These are phyloP conservation scores for Burhinus oedicnemus DNA, from an alignment of 2,113 vertebrate species.

Conservation along the genomic window DNA sequence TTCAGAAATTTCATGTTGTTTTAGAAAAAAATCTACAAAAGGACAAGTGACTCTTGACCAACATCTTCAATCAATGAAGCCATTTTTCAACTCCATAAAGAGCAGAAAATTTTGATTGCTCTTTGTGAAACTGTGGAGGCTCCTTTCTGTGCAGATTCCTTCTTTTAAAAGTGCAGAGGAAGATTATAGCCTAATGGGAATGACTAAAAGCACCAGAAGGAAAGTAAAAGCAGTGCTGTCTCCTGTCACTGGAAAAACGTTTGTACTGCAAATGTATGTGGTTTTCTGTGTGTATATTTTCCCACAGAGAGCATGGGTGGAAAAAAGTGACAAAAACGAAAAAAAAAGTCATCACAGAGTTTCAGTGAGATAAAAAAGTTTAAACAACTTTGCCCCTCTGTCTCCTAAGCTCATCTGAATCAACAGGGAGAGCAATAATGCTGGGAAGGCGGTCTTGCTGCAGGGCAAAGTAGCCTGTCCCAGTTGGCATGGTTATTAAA, in stretches of 20 bases:
- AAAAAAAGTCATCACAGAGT: not conserved
- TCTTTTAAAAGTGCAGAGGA: not conserved
- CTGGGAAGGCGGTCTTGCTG: not conserved
- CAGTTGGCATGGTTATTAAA: not conserved
- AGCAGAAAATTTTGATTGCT: not conserved
- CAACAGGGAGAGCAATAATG: not conserved
- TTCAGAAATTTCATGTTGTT: not conserved
- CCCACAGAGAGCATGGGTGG: not conserved
- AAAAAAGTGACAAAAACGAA: not conserved
- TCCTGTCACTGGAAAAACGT: not conserved
- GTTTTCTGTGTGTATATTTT: not conserved
- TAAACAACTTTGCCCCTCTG: not conserved
- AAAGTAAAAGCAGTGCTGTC: not conserved
- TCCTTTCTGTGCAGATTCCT: not conserved
- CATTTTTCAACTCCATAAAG: constrained; percentile 35
- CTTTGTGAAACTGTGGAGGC: not conserved
- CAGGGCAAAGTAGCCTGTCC: not conserved
- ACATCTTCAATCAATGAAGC: constrained; percentile 1
- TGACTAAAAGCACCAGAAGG: constrained; percentile 14
- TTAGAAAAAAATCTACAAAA: not conserved
- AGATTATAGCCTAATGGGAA: constrained; percentile 15
- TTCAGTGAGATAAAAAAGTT: not conserved
- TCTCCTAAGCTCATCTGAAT: not conserved
- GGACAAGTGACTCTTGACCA: constrained; percentile 31
- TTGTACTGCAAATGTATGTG: not conserved